Percentiles rank a stretch among this genome's conserved stretches.
phyloP scores from a whole-genome alignment of 2,113 vertebrate species.

The Mormyrus lacerda region DNA sequence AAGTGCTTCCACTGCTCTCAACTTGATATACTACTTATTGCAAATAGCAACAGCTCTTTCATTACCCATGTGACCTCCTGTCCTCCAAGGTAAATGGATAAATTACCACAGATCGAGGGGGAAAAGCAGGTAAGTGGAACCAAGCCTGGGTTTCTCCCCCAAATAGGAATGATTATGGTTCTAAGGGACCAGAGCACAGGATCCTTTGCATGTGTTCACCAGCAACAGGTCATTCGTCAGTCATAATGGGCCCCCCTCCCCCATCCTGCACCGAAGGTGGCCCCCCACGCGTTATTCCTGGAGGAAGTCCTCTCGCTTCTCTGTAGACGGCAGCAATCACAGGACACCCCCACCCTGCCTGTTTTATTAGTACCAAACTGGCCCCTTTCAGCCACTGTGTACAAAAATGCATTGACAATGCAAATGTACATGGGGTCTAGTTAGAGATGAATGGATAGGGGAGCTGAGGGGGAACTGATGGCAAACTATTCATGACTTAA shows the following conservation, averaged over 20 bases:
- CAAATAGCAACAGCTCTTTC: background rate
- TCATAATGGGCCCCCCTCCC: slow-evolving; percentile 34
- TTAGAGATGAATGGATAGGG: background rate
- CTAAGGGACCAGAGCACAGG: background rate
- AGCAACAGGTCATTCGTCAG: slow-evolving; percentile 33
- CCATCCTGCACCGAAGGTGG: slow-evolving; percentile 28
- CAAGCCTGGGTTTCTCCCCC: background rate
- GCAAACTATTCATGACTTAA: background rate
- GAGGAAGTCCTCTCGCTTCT: slow-evolving; percentile 29
- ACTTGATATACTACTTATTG: background rate
- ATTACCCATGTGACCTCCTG: slow-evolving; percentile 14
- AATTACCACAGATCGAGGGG: background rate
- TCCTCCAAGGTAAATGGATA: background rate
- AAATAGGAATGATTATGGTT: slow-evolving; percentile 16
- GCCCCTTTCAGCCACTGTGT: background rate
- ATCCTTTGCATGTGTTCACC: background rate
- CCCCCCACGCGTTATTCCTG: slow-evolving; percentile 25
- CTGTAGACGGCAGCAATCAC: slow-evolving; percentile 27
- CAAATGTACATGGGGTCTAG: background rate
- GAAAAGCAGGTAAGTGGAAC: background rate
- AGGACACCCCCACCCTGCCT: slow-evolving; percentile 24
- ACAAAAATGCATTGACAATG: background rate
- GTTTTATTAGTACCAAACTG: slow-evolving; percentile 32
- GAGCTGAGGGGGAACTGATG: background rate
- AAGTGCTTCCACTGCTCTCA: background rate